Evolutionary conservation across 2,797 vertebrate genomes (phyloP).

Genomic region (Chloroceryle inda): DNA sequence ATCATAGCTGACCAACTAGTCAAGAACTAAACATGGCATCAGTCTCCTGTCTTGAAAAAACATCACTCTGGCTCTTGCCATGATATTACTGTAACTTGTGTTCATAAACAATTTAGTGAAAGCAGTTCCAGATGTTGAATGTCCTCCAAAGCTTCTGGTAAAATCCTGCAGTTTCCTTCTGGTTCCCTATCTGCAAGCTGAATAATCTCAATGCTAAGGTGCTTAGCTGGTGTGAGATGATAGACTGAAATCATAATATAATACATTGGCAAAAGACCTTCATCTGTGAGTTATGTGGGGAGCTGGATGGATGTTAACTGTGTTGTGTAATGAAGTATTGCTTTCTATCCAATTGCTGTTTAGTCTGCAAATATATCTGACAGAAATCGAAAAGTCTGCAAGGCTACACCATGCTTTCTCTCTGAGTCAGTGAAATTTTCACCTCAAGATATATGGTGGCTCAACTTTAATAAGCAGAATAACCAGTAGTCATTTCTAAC

Average conservation of each 20-base stretch:
- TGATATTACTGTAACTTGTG: background rate
- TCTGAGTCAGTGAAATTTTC: background rate
- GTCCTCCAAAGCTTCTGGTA: background rate
- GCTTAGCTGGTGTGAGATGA: background rate
- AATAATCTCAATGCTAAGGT: background rate
- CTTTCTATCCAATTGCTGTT: background rate
- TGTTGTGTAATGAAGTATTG: background rate
- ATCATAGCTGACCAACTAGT: background rate
- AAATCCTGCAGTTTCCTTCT: background rate
- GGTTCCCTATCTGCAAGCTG: background rate
- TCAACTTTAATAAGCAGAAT: background rate
- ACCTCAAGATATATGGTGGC: background rate
- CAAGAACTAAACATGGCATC: background rate
- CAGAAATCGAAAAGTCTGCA: background rate
- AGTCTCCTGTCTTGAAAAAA: background rate
- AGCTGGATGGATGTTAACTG: background rate
- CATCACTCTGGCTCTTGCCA: background rate
- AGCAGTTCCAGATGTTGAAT: background rate
- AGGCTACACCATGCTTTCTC: background rate
- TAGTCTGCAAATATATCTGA: background rate
- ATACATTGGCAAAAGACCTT: background rate
- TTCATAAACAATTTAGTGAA: background rate
- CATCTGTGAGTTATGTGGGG: background rate
- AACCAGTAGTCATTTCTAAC: background rate
- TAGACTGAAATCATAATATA: background rate